These are phyloP conservation scores for Oxytorus armatus DNA, from an alignment of 2,888 invertebrate species.

Conservation along the genomic window DNA sequence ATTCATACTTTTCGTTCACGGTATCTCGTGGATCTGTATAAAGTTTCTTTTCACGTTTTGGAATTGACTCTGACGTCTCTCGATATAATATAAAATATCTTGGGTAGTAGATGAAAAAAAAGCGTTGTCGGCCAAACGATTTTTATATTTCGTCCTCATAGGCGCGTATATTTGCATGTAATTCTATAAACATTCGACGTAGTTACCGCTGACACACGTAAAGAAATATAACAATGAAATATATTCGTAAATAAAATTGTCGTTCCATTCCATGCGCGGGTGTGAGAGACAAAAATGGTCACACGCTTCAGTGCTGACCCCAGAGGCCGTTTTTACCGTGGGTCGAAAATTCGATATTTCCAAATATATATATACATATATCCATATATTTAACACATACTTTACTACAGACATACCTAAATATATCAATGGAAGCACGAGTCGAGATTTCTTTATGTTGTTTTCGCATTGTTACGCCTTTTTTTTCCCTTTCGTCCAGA, in stretches of 20 bases:
- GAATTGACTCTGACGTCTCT: background rate
- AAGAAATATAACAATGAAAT: constrained; percentile 51
- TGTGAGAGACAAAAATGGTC: constrained; percentile 82
- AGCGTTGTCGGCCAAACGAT: background rate
- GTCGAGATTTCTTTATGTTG: constrained; percentile 80
- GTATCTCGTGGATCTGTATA: background rate
- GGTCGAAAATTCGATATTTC: constrained; percentile 72
- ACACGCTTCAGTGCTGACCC: constrained; percentile 84
- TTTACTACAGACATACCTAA: constrained; percentile 20
- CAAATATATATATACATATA: constrained; percentile 16
- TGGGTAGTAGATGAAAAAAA: background rate
- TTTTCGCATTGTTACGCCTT: constrained; percentile 81
- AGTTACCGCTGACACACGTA: background rate
- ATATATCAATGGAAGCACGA: constrained; percentile 62
- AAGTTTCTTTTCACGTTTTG: background rate
- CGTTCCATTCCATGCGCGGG: constrained; percentile 64
- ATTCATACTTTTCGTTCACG: too few species aligned
- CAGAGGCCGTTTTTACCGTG: constrained; percentile 58
- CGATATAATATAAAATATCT: background rate
- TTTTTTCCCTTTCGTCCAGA: constrained; percentile 60
- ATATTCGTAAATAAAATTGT: constrained; percentile 80
- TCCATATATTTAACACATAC: constrained; percentile 19
- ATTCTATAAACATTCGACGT: background rate
- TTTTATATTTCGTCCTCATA: background rate
- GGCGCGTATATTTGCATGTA: background rate